Evolutionary conservation across 2,797 vertebrate species (phyloP), one percentile per base, ranked within the genome.

Genomic region (Urophycis tenuis): DNA sequence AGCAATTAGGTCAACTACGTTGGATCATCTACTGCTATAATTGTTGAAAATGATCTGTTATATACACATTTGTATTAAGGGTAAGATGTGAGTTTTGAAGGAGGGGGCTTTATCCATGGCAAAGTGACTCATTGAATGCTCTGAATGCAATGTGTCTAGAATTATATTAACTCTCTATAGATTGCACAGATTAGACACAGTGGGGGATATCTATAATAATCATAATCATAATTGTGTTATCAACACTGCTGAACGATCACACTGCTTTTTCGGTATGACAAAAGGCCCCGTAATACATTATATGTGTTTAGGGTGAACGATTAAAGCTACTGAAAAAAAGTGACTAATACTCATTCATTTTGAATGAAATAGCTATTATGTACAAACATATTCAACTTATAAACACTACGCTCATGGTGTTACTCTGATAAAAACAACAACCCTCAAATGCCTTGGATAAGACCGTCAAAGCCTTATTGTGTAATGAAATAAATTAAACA

Each of bases 401-500:
- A 78, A 77, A 81, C 79, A 53, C 76, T 73, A 76, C 81, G 79
- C 79, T 86, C 85, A 88, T 83, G 88, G 82, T 77, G 84, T 82
- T 87, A 84, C 84, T 91, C 80, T 84, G 77, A 80, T 87, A 84
- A 84, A 88, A 88, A 85, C 53, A 60, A 10, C n/a, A 25, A n/a
- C 53, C 81, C 80, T 85, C 78, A 81, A 78, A 86, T 7, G 74
- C 34, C 76, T 80, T 84, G 87, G 60, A 82, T 88, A 88, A 87
- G 75, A 82, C 86, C 71, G 85, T 83, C 80, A 88, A 90, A 91
- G 84, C 85, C 77, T 89, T 83, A 89, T 87, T 80, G 53, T 60
- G 83, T 90, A 90, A 80, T 78, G 75, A 87, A 88, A 92, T 89
- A 90, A 91, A 89, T 91, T 88, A 91, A 80, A 73, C 85, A 73